phyloP scores from a whole-genome alignment of 2,888 invertebrate genomes.

The Iphiclides podalirius region DNA sequence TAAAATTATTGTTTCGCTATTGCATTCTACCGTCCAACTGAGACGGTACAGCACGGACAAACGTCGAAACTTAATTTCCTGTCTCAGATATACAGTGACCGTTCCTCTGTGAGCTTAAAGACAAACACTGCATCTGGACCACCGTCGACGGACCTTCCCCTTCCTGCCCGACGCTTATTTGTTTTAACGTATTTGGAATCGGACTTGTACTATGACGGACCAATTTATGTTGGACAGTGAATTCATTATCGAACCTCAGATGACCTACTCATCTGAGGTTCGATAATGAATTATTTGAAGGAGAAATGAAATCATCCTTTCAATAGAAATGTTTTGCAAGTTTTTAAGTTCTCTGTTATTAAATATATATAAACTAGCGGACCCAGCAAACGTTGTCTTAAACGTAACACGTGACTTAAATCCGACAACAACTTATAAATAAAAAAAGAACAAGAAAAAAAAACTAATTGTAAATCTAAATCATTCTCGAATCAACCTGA shows the following conservation, averaged over 20 bases:
- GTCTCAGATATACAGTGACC: constrained; percentile 71
- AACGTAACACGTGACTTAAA: too few relatives aligned
- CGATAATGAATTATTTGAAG: constrained; percentile 5
- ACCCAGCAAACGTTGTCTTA: too few relatives aligned
- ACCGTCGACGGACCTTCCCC: constrained; percentile 38
- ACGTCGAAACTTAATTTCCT: constrained; percentile 79
- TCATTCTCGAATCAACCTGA: too few relatives aligned
- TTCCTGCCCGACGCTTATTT: constrained; percentile 17
- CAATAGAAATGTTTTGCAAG: too few relatives aligned
- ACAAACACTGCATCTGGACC: constrained; percentile 63
- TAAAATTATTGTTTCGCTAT: constrained; percentile 20
- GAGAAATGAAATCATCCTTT: background rate
- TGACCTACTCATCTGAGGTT: background rate
- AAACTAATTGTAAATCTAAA: too few relatives aligned
- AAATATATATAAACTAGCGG: too few relatives aligned
- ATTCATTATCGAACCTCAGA: background rate
- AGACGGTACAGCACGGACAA: constrained; percentile 51
- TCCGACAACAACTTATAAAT: too few relatives aligned
- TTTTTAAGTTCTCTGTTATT: too few relatives aligned
- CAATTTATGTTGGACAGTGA: constrained; percentile 23
- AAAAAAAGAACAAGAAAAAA: too few relatives aligned
- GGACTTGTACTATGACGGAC: constrained; percentile 25
- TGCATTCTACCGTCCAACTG: constrained; percentile 44
- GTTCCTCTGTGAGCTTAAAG: constrained; percentile 64
- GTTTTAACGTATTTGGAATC: constrained; percentile 21